Conservation (phyloP, 2,113 vertebrate genomes). For the Dissostichus mawsoni region DNA sequence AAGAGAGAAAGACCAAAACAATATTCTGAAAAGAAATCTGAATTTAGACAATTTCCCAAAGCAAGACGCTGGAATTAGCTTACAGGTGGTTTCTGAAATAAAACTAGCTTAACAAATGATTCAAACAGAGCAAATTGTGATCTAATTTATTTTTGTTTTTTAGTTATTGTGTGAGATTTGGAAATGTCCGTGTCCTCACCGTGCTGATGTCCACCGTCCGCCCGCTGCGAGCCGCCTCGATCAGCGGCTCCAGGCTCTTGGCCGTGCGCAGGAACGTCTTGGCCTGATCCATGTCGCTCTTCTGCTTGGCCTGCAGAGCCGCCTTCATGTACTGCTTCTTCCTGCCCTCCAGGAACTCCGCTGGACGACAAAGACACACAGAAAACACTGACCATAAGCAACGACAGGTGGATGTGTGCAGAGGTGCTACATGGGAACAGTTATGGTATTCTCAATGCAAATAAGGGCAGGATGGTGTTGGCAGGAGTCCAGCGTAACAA, state of each 20-base stretch:
- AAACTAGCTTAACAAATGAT: neutral
- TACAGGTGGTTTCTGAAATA: too few species aligned
- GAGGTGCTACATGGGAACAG: neutral
- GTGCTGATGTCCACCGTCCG: slow-evolving; percentile 87
- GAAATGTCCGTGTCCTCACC: slow-evolving; percentile 73
- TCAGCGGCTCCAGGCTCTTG: slow-evolving; percentile 88
- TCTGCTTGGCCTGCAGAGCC: slow-evolving; percentile 93
- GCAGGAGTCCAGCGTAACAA: too few species aligned
- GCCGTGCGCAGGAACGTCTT: slow-evolving; percentile 89
- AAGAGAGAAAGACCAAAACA: too few species aligned
- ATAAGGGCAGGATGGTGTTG: neutral
- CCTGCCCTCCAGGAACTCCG: slow-evolving; percentile 89
- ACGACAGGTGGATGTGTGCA: neutral
- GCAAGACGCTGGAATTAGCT: too few species aligned
- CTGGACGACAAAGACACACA: slow-evolving; percentile 68
- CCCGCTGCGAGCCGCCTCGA: slow-evolving; percentile 85
- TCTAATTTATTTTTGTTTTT: too few species aligned
- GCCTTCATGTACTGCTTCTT: slow-evolving; percentile 93
- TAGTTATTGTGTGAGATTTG: too few species aligned
- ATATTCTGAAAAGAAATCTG: too few species aligned
- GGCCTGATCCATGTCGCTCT: slow-evolving; percentile 92
- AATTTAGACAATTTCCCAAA: too few species aligned
- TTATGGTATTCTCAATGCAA: neutral
- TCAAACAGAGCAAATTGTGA: neutral
- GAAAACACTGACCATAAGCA: neutral